Evolutionary conservation across 2,797 vertebrate species (phyloP), one percentile per base, ranked within the genome.

Genomic region (Melanotaenia nigrans): DNA sequence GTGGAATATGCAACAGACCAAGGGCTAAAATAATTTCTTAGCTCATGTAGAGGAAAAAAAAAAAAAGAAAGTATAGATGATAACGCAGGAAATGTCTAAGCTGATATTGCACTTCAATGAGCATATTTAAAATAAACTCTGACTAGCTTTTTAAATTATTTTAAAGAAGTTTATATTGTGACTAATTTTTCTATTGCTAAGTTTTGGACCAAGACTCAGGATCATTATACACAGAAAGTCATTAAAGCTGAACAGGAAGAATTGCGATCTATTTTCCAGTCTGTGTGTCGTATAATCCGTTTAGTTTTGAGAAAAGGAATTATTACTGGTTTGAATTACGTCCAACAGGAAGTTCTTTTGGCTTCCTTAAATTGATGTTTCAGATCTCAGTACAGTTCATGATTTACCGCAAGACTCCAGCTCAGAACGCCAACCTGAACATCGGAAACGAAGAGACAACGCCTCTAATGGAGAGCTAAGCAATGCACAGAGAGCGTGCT

Each of bases 321-420:
- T 40, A 0, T 20, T 47, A 2, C 18, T 18, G 20, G 42, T 47
- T 7, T 47, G 5, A 47, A 13, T 47, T 20, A 8, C 28, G 14
- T 6, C 16, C 4, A 5, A 20, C 16, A 7, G 42, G 51, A 22
- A 11, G 25, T 54, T 54, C 42, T 18, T 18, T 25, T 40, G 8
- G 47, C 70, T 78, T 83, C 92, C 92, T 95, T 93, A 79, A 95
- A 83, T 0, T 5, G 0, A 3, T 3, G 3, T 10, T 65, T 82
- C 95, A 97, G 98, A 99, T 99, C 75, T 95, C 96, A 0, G 1
- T 95, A 22, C 98, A 99, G 93, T 99, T 99, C 84, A 22, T 98
- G 0, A 68, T 87, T 0, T 99, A 99, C 49, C 86, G 86, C 0
- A 85, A 86, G 1, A 0, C 82, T 51, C 42, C 47, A 0, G 36